Conservation (phyloP, 2,888 invertebrate genomes). For the Chaitophorus viminalis region DNA sequence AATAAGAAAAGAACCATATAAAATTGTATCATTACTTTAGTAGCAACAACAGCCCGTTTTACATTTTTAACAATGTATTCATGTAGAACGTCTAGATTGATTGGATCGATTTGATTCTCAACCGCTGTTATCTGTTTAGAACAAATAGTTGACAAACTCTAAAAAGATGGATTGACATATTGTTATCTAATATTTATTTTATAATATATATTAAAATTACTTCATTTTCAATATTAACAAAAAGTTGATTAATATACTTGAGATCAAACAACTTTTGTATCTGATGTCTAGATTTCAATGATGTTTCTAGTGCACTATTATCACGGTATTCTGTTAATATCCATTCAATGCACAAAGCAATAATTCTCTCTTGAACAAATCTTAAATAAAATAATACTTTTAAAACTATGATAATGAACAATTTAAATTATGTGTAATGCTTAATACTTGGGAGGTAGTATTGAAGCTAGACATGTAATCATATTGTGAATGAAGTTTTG, state of each 20-base stretch:
- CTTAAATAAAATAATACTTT: neutral
- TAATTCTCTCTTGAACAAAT: constrained; percentile 47
- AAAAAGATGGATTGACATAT: neutral
- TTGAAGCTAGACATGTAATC: constrained; percentile 27
- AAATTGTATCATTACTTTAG: constrained; percentile 33
- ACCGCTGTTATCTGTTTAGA: constrained; percentile 31
- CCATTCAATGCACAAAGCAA: constrained; percentile 47
- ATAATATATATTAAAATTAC: constrained; percentile 1
- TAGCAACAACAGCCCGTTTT: constrained; percentile 47
- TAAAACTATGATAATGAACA: neutral
- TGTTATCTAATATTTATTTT: neutral
- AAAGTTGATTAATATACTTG: constrained; percentile 52
- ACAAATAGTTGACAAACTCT: constrained; percentile 33
- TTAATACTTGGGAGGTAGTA: constrained; percentile 49
- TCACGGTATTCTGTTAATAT: constrained; percentile 38
- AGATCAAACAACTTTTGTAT: constrained; percentile 60
- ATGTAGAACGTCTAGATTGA: constrained; percentile 46
- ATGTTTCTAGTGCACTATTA: constrained; percentile 38
- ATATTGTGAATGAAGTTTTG: constrained; percentile 49
- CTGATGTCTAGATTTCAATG: constrained; percentile 51
- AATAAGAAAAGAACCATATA: neutral
- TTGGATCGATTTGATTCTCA: constrained; percentile 55
- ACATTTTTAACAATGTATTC: constrained; percentile 58
- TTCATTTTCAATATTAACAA: constrained; percentile 42
- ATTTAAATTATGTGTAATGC: neutral